These are phyloP conservation scores for Coluber constrictor DNA, from an alignment of 2,797 vertebrate genomes.

Conservation along the genomic window DNA sequence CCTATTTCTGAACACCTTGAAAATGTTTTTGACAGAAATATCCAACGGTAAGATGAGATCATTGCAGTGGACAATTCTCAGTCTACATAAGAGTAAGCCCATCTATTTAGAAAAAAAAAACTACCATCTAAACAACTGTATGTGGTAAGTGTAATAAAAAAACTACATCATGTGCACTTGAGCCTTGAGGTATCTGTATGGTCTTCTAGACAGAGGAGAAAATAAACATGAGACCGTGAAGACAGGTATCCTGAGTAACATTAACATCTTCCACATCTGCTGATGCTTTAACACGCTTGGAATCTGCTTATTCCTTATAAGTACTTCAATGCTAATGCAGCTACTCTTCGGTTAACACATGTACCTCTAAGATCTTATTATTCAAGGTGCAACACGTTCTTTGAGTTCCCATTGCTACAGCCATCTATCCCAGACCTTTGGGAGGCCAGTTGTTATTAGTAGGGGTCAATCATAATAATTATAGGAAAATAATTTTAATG, in stretches of 20 bases:
- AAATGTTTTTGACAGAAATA: not conserved
- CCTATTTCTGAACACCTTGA: not conserved
- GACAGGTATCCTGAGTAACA: not conserved
- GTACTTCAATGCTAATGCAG: not conserved
- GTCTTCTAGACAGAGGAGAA: not conserved
- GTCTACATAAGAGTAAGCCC: not conserved
- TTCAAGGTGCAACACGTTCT: not conserved
- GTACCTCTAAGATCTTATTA: not conserved
- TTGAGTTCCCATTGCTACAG: not conserved
- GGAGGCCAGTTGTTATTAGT: not conserved
- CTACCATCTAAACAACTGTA: not conserved
- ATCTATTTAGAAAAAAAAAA: not conserved
- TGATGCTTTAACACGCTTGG: not conserved
- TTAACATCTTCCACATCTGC: not conserved
- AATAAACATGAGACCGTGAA: not conserved
- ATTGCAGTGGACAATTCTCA: not conserved
- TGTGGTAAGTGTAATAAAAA: not conserved
- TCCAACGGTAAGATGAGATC: not conserved
- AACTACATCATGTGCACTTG: not conserved
- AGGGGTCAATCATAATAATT: not conserved
- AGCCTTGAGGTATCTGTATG: not conserved
- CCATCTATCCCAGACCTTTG: not conserved
- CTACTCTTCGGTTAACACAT: not conserved
- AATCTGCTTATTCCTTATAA: not conserved
- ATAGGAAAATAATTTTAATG: not conserved